These are phyloP conservation scores for Hycleus phaleratus DNA, from an alignment of 1,140 invertebrate species.

Conservation along the genomic window DNA sequence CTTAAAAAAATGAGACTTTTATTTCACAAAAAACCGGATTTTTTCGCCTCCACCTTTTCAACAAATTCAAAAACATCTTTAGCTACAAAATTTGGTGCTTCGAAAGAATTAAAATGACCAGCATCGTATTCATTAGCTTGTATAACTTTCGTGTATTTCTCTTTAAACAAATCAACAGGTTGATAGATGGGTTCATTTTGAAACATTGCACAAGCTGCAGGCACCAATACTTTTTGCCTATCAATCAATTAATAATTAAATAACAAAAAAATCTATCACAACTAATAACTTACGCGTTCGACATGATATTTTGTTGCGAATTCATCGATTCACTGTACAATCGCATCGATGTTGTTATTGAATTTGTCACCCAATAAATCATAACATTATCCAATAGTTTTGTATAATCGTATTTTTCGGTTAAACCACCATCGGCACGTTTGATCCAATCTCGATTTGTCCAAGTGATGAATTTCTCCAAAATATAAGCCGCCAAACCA, in stretches of 20 bases:
- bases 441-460: constrained; percentile 53
- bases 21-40: no score
- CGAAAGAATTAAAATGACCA: constrained; percentile 81
- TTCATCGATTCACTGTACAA: constrained; percentile 63
- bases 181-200: constrained; percentile 49
- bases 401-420: constrained; percentile 55
- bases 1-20: no score
- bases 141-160: constrained; percentile 55
- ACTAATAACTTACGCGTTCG: constrained; percentile 44
- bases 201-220: constrained; percentile 56
- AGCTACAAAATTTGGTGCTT: constrained; percentile 62
- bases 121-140: constrained; percentile 56
- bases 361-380: constrained; percentile 76
- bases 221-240: constrained; percentile 54
- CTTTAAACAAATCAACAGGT: constrained; percentile 49
- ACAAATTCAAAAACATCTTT: constrained; percentile 45
- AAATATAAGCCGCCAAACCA: constrained; percentile 71
- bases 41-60: not conserved
- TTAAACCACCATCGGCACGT: constrained; percentile 62
- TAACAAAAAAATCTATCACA: not conserved
- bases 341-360: constrained; percentile 67
- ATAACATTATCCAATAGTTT: constrained; percentile 82
- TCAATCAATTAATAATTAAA: constrained; percentile 1
- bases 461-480: constrained; percentile 77
- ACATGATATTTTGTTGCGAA: constrained; percentile 34